These are phyloP conservation scores for Criorhina ranunculi DNA, from an alignment of 2,888 invertebrate species.

Conservation along the genomic window DNA sequence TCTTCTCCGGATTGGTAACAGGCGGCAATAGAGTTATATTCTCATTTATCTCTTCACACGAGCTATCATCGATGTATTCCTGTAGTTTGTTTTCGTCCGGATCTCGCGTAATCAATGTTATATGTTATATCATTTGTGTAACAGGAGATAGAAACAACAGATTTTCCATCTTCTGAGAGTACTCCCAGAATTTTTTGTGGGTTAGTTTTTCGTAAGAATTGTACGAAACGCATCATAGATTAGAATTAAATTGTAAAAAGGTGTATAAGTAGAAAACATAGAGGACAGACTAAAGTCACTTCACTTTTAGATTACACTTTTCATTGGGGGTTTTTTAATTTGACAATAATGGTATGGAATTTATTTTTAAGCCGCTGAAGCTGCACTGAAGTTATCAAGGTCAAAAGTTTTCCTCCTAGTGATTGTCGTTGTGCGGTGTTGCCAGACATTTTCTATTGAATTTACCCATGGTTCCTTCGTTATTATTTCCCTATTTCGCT, in stretches of 20 bases:
- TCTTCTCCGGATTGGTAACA: conserved; percentile 91
- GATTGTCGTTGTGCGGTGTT: too few relatives aligned
- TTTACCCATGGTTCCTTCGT: too few relatives aligned
- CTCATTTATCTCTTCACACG: conserved; percentile 77
- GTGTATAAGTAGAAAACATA: too few relatives aligned
- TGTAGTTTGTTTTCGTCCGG: conserved; percentile 81
- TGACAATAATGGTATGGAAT: too few relatives aligned
- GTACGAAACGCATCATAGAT: conserved; percentile 88
- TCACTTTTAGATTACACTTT: too few relatives aligned
- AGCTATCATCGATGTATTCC: conserved; percentile 72
- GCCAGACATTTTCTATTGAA: too few relatives aligned
- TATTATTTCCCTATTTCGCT: too few relatives aligned
- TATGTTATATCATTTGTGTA: conserved; percentile 83
- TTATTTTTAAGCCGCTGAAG: too few relatives aligned
- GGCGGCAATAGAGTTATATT: conserved; percentile 87
- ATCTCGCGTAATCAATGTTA: conserved; percentile 85
- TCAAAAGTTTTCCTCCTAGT: too few relatives aligned
- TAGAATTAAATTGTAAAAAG: too few relatives aligned
- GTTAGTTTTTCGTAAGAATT: conserved; percentile 87
- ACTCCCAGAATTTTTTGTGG: conserved; percentile 88
- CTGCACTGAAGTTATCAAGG: too few relatives aligned
- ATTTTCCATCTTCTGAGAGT: conserved; percentile 87
- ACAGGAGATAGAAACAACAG: conserved; percentile 87
- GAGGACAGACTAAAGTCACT: neutral
- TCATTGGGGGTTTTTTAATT: too few relatives aligned